These are phyloP conservation scores for Buphagus erythrorhynchus DNA, from an alignment of 2,797 vertebrate genomes.

Conservation along the genomic window DNA sequence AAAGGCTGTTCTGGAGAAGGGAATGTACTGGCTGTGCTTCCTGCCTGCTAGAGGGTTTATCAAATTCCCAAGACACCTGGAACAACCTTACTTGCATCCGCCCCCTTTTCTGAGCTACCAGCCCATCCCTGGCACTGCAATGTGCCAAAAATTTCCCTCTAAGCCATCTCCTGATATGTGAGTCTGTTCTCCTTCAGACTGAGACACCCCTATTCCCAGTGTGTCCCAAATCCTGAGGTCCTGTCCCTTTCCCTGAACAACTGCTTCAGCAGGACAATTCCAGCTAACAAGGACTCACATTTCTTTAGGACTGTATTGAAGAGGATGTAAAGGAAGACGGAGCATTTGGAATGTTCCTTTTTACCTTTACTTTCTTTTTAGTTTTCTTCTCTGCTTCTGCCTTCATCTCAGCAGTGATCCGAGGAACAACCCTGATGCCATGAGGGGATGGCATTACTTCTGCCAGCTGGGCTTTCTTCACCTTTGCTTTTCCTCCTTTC, in stretches of 20 bases:
- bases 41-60: background rate
- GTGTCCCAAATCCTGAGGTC: background rate
- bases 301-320: background rate
- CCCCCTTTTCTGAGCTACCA: background rate
- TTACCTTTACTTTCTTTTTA: slow-evolving; percentile 82
- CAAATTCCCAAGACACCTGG: background rate
- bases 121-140: background rate
- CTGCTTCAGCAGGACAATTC: background rate
- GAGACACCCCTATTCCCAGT: background rate
- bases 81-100: background rate
- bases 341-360: background rate
- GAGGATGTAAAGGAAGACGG: background rate
- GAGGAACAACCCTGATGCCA: slow-evolving; percentile 88
- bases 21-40: background rate
- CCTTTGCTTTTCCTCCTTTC: slow-evolving; percentile 81
- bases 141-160: background rate
- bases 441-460: slow-evolving; percentile 90
- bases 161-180: background rate
- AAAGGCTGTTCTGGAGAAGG: background rate
- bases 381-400: slow-evolving; percentile 88
- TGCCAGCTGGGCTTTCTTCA: slow-evolving; percentile 79
- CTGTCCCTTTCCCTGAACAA: background rate
- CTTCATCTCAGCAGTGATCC: slow-evolving; percentile 91
- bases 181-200: background rate
- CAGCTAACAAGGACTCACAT: background rate